Percentiles rank a stretch among this genome's conserved stretches.
These are phyloP conservation scores for Xanthorhoe designata DNA, from an alignment of 2,888 invertebrate species.

Conservation along the genomic window DNA sequence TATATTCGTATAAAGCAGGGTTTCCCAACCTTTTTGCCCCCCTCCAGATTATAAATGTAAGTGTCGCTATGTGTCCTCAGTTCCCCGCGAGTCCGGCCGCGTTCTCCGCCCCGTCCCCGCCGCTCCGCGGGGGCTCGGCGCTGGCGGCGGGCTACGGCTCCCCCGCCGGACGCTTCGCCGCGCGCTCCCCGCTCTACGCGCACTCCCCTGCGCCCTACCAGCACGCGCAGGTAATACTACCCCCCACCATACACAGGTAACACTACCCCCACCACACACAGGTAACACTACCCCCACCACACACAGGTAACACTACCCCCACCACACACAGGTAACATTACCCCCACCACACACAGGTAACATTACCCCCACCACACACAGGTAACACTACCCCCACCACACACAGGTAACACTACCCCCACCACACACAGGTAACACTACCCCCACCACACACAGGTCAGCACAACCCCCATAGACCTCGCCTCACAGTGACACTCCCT, in stretches of 20 bases:
- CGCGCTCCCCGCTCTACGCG: slow-evolving; percentile 68
- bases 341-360: slow-evolving; percentile 58
- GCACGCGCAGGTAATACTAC: slow-evolving; percentile 54
- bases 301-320: too few species aligned
- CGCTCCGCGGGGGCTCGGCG: slow-evolving; percentile 47
- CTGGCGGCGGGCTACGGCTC: slow-evolving; percentile 53
- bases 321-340: too few species aligned
- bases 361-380: slow-evolving; percentile 30
- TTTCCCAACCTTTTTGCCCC: too few species aligned
- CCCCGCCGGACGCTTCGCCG: slow-evolving; percentile 62
- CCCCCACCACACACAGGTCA: slow-evolving; percentile 15
- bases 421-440: slow-evolving; percentile 55
- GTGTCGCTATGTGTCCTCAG: slow-evolving; percentile 50
- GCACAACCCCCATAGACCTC: too few species aligned
- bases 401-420: too few species aligned
- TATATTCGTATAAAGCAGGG: too few species aligned
- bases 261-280: slow-evolving; percentile 33
- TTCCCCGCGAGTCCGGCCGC: slow-evolving; percentile 69
- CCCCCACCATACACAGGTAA: slow-evolving; percentile 9
- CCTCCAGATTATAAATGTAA: too few species aligned
- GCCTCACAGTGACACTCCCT: too few species aligned
- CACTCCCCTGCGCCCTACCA: slow-evolving; percentile 64
- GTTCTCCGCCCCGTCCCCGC: slow-evolving; percentile 60
- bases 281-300: slow-evolving; percentile 44
- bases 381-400: too few species aligned